phyloP scores from a whole-genome alignment of 1,140 invertebrate species.

The Zophobas morio region DNA sequence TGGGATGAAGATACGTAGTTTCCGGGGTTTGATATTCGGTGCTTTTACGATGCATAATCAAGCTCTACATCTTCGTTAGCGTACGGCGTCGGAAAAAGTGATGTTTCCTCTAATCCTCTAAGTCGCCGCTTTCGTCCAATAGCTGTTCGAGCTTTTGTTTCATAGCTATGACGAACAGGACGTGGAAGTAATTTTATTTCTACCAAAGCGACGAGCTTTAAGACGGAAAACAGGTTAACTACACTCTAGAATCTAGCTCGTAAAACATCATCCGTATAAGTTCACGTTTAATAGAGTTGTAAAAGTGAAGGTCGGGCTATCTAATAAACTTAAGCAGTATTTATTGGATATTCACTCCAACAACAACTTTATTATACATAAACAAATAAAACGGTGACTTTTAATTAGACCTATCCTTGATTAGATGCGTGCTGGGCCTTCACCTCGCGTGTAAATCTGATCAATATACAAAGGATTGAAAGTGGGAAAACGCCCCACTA shows the following conservation, averaged over 20 bases:
- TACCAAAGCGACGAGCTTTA: constrained; percentile 28
- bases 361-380: constrained; percentile 36
- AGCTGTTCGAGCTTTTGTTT: not conserved
- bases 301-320: constrained; percentile 24
- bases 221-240: constrained; percentile 34
- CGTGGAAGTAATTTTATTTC: constrained; percentile 9
- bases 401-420: constrained; percentile 8
- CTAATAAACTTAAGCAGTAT: constrained; percentile 38
- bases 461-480: constrained; percentile 26
- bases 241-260: constrained; percentile 36
- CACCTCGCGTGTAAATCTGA: constrained; percentile 32
- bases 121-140: no score
- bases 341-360: constrained; percentile 32
- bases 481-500: constrained; percentile 7
- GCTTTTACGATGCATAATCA: no score
- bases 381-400: constrained; percentile 11
- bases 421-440: constrained; percentile 17
- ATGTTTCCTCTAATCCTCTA: no score
- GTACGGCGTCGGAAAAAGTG: no score
- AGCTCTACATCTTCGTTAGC: no score
- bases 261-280: constrained; percentile 37
- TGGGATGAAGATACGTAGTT: no score
- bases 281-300: constrained; percentile 37
- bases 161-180: not conserved
- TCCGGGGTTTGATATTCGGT: no score